These are phyloP conservation scores for Bugulina stolonifera DNA, from an alignment of 2,888 invertebrate species.

Conservation along the genomic window DNA sequence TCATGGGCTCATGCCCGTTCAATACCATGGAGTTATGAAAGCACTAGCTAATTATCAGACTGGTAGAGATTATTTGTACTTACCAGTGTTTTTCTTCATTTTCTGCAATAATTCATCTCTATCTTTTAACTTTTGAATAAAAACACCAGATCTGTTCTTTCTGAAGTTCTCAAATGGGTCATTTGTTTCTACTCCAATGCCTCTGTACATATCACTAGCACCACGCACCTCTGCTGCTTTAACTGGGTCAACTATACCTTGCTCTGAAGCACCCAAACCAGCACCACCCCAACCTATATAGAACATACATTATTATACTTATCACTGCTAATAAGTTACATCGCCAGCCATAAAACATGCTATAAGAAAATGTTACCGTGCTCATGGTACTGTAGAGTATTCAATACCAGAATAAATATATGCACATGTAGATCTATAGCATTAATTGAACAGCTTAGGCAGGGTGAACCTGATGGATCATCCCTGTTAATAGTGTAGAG, in stretches of 20 bases:
- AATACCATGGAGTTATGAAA: too few relatives aligned
- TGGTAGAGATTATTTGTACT: too few relatives aligned
- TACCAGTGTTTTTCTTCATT: background rate
- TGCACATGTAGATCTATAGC: too few relatives aligned
- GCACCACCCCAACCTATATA: constrained; percentile 80
- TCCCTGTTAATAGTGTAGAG: too few relatives aligned
- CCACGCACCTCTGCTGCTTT: constrained; percentile 79
- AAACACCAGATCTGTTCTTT: constrained; percentile 59
- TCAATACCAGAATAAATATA: too few relatives aligned
- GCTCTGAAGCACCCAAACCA: constrained; percentile 87
- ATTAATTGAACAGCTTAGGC: too few relatives aligned
- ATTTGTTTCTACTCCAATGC: constrained; percentile 76
- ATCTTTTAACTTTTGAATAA: constrained; percentile 48
- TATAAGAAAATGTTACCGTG: too few relatives aligned
- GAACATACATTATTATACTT: constrained; percentile 5
- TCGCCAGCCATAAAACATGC: too few relatives aligned
- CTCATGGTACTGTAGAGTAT: too few relatives aligned
- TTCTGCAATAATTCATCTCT: constrained; percentile 35
- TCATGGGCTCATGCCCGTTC: too few relatives aligned
- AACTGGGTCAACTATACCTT: constrained; percentile 91
- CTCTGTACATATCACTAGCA: constrained; percentile 86
- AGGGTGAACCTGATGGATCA: too few relatives aligned
- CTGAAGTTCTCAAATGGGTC: constrained; percentile 96
- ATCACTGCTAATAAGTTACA: background rate
- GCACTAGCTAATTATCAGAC: too few relatives aligned